Percentiles rank a stretch among this genome's conserved stretches.
phyloP scores from a whole-genome alignment of 37 sponge, comb jelly and placozoan genomes.

The Halisarca cf. caerulea region DNA sequence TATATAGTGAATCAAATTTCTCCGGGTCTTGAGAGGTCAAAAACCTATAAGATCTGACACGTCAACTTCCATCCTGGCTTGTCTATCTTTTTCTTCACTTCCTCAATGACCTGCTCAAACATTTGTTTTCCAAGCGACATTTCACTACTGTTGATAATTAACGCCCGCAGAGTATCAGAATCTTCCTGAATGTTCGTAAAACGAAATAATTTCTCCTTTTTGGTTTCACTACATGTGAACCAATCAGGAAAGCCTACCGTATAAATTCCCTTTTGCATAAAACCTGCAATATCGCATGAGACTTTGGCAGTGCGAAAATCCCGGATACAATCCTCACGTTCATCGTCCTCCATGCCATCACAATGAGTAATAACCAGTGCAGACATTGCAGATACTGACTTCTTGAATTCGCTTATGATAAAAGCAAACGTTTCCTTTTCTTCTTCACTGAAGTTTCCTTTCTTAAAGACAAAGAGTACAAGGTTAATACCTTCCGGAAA shows the following conservation, averaged over 20 bases:
- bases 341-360: neutral
- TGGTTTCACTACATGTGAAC: neutral
- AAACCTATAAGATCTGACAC: no score
- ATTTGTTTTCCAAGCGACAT: no score
- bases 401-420: neutral
- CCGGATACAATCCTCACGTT: neutral
- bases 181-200: no score
- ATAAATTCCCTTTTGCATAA: constrained; percentile 12
- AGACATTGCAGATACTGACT: neutral
- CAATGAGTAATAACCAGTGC: constrained; percentile 17
- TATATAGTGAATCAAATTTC: no score
- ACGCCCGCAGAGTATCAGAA: no score
- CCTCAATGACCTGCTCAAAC: no score
- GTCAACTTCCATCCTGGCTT: no score
- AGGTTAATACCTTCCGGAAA: neutral
- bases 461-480: neutral
- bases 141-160: no score
- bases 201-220: neutral
- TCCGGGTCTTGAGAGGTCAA: no score
- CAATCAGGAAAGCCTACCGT: constrained; percentile 18
- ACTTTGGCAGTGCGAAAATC: neutral
- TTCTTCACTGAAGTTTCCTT: neutral
- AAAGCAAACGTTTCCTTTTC: neutral
- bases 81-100: no score
- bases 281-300: neutral